A percentile compares a stretch with the other conserved stretches of the same genome.
Conservation (phyloP, 2,888 invertebrate genomes). For the Gortyna flavago region DNA sequence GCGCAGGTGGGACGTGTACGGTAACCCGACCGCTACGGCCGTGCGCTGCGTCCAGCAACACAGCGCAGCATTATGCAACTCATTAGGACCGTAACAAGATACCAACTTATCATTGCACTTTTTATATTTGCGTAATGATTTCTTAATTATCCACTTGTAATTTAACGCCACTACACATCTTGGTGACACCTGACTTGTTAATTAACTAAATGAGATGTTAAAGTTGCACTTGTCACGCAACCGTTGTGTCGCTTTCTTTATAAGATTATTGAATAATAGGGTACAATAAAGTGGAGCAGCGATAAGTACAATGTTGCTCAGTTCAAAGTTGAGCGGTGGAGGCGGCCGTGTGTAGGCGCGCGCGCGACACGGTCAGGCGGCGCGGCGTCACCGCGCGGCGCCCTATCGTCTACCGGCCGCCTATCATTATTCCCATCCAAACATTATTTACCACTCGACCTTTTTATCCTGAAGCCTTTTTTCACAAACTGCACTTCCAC, state of each 20-base stretch:
- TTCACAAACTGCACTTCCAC: constrained; percentile 57
- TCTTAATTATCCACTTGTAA: constrained; percentile 40
- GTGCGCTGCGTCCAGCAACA: constrained; percentile 65
- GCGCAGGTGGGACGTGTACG: constrained; percentile 86
- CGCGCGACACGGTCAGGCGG: constrained; percentile 78
- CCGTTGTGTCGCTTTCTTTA: constrained; percentile 44
- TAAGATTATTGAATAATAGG: constrained; percentile 27
- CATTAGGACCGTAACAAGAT: constrained; percentile 53
- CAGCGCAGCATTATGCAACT: constrained; percentile 52
- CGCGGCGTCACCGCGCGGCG: constrained; percentile 85
- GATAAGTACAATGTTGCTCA: constrained; percentile 41
- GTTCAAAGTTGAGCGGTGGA: constrained; percentile 59
- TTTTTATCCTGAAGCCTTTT: constrained; percentile 67
- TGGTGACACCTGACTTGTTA: constrained; percentile 29
- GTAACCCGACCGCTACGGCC: constrained; percentile 77
- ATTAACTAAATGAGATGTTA: constrained; percentile 37
- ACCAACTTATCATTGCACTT: constrained; percentile 46
- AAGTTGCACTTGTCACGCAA: constrained; percentile 19
- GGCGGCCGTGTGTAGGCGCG: constrained; percentile 61
- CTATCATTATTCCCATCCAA: constrained; percentile 83
- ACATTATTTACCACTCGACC: constrained; percentile 68
- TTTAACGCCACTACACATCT: constrained; percentile 34
- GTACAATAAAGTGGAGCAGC: constrained; percentile 37
- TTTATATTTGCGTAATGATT: constrained; percentile 47
- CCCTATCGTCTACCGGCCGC: constrained; percentile 86